Evolutionary conservation across 2,797 vertebrate species (phyloP), one percentile per base, ranked within the genome.

Genomic region (Argentina silus): DNA sequence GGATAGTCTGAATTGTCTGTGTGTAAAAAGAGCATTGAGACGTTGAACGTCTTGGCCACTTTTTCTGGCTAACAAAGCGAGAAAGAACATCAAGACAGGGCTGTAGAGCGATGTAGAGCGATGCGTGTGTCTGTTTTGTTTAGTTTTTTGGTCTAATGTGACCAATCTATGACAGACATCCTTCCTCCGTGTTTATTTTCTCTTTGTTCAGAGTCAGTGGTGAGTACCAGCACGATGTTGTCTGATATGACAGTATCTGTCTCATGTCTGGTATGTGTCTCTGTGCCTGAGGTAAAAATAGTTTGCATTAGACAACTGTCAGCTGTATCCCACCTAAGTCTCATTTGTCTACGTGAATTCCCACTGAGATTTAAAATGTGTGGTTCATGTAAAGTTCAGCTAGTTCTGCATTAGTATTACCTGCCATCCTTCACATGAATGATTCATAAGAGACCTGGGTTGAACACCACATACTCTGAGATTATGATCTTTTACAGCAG

Each of bases 321-420:
- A 79, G 76, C 72, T 78, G 79, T 75, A 55, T 56, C 60, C 63
- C 63, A 78, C 85, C 80, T 80, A 51, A 80, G 61, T 73, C 64
- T 78, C 55, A 21, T 68, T 42, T 72, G 12, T 74, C 65, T 65
- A 56, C 44, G 62, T 73, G 45, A 81, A 60, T 60, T 48, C 12
- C 15, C n/a, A 45, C 23, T 61, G 27, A 75, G 75, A 72, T 55
- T 47, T 43, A 70, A 68, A 67, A 44, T 17, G 7, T 48, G 48
- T 15, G 69, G 85, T 85, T 85, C 76, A 83, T 76, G 45, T 57
- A 36, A 82, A 81, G 78, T 85, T 85, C 69, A 78, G 44, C 8
- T 73, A 80, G 62, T 77, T 83, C 77, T 63, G 10, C 78, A 81
- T 84, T 70, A 72, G 60, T 71, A 73, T 72, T 19, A 78, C 47